A percentile compares a stretch with the other conserved stretches of the same genome.
These are phyloP conservation scores for Philotrypesis tridentata DNA, from an alignment of 1,140 invertebrate species.

Conservation along the genomic window DNA sequence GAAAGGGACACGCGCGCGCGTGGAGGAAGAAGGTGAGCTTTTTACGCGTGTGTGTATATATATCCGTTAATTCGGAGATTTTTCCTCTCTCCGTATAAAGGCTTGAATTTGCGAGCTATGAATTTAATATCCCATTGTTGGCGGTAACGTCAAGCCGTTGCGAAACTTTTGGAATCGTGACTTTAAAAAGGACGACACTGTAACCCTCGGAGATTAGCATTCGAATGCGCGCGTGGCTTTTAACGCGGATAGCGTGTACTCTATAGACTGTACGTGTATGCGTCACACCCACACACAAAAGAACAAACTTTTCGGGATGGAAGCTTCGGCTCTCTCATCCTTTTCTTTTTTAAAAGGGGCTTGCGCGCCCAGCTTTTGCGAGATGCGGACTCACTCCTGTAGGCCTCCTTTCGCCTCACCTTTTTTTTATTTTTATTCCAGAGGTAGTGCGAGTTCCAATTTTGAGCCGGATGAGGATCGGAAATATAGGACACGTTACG, in stretches of 20 bases:
- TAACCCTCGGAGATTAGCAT: background rate
- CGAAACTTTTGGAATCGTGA: too few relatives aligned
- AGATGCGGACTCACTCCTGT: background rate
- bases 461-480: background rate
- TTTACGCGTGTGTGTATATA: background rate
- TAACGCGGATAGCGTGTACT: background rate
- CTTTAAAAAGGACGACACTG: background rate
- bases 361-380: background rate
- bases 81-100: too few relatives aligned
- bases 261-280: too few relatives aligned
- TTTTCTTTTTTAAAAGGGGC: background rate
- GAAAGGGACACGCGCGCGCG: background rate
- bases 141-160: background rate
- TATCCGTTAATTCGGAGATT: background rate
- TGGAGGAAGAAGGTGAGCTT: background rate
- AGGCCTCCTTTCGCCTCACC: background rate
- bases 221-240: background rate
- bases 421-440: too few relatives aligned
- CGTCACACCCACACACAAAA: background rate
- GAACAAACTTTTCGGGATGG: background rate
- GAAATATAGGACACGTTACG: background rate
- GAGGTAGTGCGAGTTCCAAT: background rate
- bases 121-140: background rate
- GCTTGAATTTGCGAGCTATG: background rate
- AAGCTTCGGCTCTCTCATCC: too few relatives aligned